These are phyloP conservation scores for Pterophyllum scalare DNA, from an alignment of 2,113 vertebrate genomes.

Conservation along the genomic window DNA sequence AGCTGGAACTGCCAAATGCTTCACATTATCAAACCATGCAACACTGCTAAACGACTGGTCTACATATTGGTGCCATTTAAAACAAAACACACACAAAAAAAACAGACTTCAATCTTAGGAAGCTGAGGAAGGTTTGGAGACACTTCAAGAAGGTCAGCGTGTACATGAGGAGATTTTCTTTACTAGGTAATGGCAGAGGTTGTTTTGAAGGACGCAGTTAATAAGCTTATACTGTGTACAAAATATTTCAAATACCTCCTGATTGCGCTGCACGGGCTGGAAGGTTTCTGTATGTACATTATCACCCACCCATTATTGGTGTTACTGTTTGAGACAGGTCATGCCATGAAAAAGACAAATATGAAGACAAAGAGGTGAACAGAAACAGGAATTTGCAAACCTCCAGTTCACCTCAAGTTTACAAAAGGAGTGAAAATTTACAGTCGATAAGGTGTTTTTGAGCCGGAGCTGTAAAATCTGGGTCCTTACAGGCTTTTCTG, in stretches of 20 bases:
- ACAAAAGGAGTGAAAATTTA: slow-evolving; percentile 6
- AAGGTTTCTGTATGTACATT: neutral
- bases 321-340: neutral
- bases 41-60: neutral
- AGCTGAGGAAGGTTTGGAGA: neutral
- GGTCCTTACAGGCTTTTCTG: neutral
- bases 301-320: neutral
- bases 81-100: neutral
- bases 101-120: neutral
- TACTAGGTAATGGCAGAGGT: neutral
- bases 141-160: neutral
- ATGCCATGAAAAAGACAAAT: neutral
- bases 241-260: slow-evolving; percentile 35
- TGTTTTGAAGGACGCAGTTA: slow-evolving; percentile 46
- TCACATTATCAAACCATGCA: neutral
- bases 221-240: slow-evolving; percentile 53
- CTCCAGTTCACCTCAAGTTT: neutral
- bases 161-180: neutral
- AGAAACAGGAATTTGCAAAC: neutral
- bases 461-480: neutral
- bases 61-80: neutral
- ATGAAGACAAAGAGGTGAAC: neutral
- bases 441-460: neutral
- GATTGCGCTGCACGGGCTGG: neutral
- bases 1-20: neutral